phyloP scores from a whole-genome alignment of 2,888 invertebrate genomes.

The Diplazon laetatorius region DNA sequence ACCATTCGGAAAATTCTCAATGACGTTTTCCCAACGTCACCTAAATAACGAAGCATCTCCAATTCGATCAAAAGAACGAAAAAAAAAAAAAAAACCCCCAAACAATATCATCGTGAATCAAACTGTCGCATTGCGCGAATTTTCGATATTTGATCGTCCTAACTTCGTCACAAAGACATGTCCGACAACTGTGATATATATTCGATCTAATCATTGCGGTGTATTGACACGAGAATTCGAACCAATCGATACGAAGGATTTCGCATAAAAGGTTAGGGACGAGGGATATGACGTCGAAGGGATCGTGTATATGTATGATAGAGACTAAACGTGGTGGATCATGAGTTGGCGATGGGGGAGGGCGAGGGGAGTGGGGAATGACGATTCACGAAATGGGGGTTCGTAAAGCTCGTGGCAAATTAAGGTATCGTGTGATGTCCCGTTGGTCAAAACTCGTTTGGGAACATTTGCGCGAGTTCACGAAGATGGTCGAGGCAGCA shows the following conservation, averaged over 20 bases:
- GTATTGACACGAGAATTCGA: conserved; percentile 38
- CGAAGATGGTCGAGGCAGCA: conserved; percentile 12
- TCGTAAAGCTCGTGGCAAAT: conserved; percentile 59
- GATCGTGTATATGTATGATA: not conserved
- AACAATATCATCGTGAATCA: conserved; percentile 25
- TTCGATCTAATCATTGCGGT: conserved; percentile 12
- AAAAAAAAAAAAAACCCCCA: conserved; percentile 13
- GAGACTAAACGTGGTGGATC: not conserved
- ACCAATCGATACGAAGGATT: not conserved
- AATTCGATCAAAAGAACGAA: no score
- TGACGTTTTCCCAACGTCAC: not conserved
- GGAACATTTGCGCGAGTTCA: conserved; percentile 50
- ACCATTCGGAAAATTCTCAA: not conserved
- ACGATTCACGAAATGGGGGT: conserved; percentile 50
- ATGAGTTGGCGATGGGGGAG: conserved; percentile 10
- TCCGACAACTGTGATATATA: no score
- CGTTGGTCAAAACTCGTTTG: conserved; percentile 63
- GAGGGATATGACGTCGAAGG: not conserved
- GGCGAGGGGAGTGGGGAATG: no score
- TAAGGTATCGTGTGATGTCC: conserved; percentile 64
- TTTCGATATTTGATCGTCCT: conserved; percentile 15
- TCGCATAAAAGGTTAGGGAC: no score
- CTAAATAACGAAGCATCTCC: conserved; percentile 34
- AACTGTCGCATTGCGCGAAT: conserved; percentile 51
- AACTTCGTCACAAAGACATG: not conserved